Base-by-base conservation (phyloP, 2,113 vertebrate genomes). In the Coryphaenoides rupestris region DNA sequence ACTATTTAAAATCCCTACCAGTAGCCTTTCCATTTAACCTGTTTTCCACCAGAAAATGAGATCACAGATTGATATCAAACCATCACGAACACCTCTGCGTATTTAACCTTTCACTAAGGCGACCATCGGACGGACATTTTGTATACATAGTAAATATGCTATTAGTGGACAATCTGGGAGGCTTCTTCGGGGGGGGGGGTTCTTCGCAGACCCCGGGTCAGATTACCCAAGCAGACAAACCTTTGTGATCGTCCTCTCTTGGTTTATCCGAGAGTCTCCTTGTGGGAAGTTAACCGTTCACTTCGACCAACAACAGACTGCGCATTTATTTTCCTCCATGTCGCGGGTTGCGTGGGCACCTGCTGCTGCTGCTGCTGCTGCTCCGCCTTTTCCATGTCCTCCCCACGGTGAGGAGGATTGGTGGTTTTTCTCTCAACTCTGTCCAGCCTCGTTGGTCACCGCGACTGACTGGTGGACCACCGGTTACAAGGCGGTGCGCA, bases 221-320 rank as follows among this genome's bases (percentile, higher is more conserved):
- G 22, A 62, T 54, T 19, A 58, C 9, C 24, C 23, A 54, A 10
- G 12, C 19, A 64, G 1, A 55, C 50, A 22, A 60, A 63, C 45
- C 47, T 40, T 40, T 40, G 33, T 40, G 33, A 12, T 40, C 33
- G 4, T 9, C 33, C 33, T 40, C 33, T 40, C 33, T 7, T 40
- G 13, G 33, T 40, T 10, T 40, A 40, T 50, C 47, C 16, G 23
- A 66, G 62, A 61, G 81, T 9, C 84, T 69, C 72, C 55, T 67
- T 2, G 60, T 33, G 16, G 60, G 52, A 40, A 55, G 1, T 56
- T 58, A 21, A 12, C 50, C 21, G 64, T 57, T 56, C 7, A 57
- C 7, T 58, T 49, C 66, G 4, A 81, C 88, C 88, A 89, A 90
- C 88, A 89, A 90, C 90, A 90, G 90, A 91, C 88, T 70, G 85